Percentiles rank a stretch among this genome's conserved stretches.
These are phyloP conservation scores for Lophius piscatorius DNA, from an alignment of 2,113 vertebrate genomes.

Conservation along the genomic window DNA sequence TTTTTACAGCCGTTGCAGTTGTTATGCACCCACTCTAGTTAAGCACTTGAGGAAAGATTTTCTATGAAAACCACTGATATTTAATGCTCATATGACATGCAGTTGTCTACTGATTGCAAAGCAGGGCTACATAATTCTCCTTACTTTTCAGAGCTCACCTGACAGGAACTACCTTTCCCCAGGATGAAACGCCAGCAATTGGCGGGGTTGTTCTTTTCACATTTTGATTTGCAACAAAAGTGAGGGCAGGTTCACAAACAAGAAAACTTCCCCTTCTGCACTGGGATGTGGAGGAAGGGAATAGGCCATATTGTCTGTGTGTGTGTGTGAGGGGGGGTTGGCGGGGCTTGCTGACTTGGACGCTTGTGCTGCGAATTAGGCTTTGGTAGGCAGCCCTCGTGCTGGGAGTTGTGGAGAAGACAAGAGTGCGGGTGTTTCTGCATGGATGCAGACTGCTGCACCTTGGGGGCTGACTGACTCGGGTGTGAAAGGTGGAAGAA, in stretches of 20 bases:
- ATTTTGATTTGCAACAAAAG: conserved; percentile 20
- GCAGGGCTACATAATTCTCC: not conserved
- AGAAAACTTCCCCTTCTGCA: conserved; percentile 62
- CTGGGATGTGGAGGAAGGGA: conserved; percentile 33
- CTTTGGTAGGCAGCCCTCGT: conserved; percentile 38
- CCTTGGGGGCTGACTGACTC: conserved; percentile 57
- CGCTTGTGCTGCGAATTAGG: conserved; percentile 69
- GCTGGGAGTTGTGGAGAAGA: conserved; percentile 37
- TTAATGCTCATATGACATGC: too few relatives aligned
- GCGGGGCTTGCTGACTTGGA: conserved; percentile 29
- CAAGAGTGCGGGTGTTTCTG: conserved; percentile 58
- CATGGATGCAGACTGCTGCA: conserved; percentile 60
- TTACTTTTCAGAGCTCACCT: conserved; percentile 26
- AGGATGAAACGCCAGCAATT: conserved; percentile 50
- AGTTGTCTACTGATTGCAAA: not conserved
- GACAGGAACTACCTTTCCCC: conserved; percentile 37
- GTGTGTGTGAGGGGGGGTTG: conserved; percentile 10
- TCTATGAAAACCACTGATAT: too few relatives aligned
- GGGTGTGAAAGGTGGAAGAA: conserved; percentile 47
- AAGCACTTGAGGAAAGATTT: too few relatives aligned
- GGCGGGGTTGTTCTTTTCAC: conserved; percentile 27
- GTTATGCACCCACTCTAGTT: not conserved
- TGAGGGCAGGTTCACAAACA: conserved; percentile 32
- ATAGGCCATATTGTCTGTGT: conserved; percentile 1
- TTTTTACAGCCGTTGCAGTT: conserved; percentile 3